phyloP scores from a whole-genome alignment of 1,140 invertebrate genomes.

The Hycleus cichorii region DNA sequence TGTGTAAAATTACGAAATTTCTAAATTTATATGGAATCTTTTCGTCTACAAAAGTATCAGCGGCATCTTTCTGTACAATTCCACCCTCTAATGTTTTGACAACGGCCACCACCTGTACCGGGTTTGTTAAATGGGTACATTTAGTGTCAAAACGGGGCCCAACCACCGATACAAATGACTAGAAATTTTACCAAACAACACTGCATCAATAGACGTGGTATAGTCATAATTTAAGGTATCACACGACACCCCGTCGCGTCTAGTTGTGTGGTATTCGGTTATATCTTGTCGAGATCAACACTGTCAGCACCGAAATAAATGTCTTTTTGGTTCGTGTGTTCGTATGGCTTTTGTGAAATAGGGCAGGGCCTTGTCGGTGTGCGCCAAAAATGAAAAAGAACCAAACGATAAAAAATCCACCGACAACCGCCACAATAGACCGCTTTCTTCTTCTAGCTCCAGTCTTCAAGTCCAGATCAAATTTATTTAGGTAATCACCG shows the following conservation, averaged over 20 bases:
- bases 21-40: too few species aligned
- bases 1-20: too few species aligned
- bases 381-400: conserved; percentile 7
- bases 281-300: conserved; percentile 20
- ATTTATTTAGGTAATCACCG: too few species aligned
- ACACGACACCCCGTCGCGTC: conserved; percentile 18
- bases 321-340: conserved; percentile 19
- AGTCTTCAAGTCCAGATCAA: too few species aligned
- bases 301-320: conserved; percentile 25
- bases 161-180: conserved; percentile 3
- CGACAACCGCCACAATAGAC: too few species aligned
- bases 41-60: too few species aligned
- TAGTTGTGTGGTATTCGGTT: conserved; percentile 22
- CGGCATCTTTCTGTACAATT: too few species aligned
- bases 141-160: conserved; percentile 21
- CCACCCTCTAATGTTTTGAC: conserved; percentile 18
- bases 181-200: too few species aligned
- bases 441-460: too few species aligned
- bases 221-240: conserved; percentile 14
- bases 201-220: too few species aligned
- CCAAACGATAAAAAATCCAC: too few species aligned
- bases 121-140: conserved; percentile 20
- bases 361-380: conserved; percentile 15
- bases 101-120: conserved; percentile 18
- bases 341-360: background rate